phyloP scores from a whole-genome alignment of 1,140 invertebrate genomes.

The Holotrichia oblita region DNA sequence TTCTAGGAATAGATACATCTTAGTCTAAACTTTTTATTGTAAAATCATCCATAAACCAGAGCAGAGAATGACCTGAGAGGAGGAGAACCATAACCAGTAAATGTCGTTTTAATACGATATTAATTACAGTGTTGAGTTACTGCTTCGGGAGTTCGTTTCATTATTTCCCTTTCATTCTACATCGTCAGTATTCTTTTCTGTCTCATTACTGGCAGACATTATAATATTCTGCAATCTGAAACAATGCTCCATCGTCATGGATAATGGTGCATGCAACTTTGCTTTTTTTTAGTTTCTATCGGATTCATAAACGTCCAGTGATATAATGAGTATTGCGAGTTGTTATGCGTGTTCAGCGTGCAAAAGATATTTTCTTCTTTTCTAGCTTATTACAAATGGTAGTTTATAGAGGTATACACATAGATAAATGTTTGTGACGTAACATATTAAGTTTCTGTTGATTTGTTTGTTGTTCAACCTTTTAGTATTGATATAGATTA shows the following conservation, averaged over 20 bases:
- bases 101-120: slow-evolving; percentile 17
- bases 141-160: slow-evolving; percentile 11
- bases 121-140: slow-evolving; percentile 20
- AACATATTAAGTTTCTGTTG: too few relatives aligned
- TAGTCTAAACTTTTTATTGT: neutral
- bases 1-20: too few relatives aligned
- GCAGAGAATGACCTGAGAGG: neutral
- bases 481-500: too few relatives aligned
- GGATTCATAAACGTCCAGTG: neutral
- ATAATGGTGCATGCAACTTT: slow-evolving; percentile 2
- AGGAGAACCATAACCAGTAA: neutral
- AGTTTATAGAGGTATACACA: too few relatives aligned
- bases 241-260: neutral
- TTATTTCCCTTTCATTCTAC: neutral
- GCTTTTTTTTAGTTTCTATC: neutral
- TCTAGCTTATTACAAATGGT: neutral
- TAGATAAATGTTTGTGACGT: too few relatives aligned
- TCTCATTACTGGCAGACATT: slow-evolving; percentile 7
- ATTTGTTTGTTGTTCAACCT: too few relatives aligned
- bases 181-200: neutral
- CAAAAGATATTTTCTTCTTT: neutral
- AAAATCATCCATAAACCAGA: neutral
- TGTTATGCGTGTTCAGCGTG: neutral
- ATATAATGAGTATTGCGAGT: neutral
- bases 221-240: slow-evolving; percentile 17